phyloP scores from a whole-genome alignment of 2,888 invertebrate genomes.

The Spilosoma lubricipeda region DNA sequence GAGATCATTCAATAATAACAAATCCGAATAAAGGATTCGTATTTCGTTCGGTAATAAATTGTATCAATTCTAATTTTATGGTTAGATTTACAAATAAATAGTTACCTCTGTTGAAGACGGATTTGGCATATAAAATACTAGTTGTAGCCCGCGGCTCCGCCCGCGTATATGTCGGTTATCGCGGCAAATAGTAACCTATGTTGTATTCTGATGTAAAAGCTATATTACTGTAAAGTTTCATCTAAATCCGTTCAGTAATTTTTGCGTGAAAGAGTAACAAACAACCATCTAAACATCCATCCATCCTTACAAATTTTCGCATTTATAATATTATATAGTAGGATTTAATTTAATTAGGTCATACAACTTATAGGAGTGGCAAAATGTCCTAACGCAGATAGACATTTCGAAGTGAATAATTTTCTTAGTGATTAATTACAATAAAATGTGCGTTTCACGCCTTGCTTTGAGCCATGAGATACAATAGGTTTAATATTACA shows the following conservation, averaged over 20 bases:
- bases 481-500: slow-evolving; percentile 21
- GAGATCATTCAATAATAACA: slow-evolving; percentile 36
- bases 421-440: slow-evolving; percentile 35
- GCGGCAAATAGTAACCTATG: too few species aligned
- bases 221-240: too few species aligned
- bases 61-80: slow-evolving; percentile 39
- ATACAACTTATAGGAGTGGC: neutral
- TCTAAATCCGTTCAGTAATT: too few species aligned
- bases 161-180: too few species aligned
- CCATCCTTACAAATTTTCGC: too few species aligned
- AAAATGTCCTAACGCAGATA: slow-evolving; percentile 4
- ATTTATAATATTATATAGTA: too few species aligned
- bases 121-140: neutral
- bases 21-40: slow-evolving; percentile 37
- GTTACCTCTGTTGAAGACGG: slow-evolving; percentile 4
- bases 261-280: too few species aligned
- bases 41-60: slow-evolving; percentile 39
- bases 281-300: too few species aligned
- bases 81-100: slow-evolving; percentile 28
- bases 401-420: slow-evolving; percentile 24
- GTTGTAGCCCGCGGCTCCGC: too few species aligned
- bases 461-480: slow-evolving; percentile 28
- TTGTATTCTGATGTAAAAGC: too few species aligned
- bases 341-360: neutral
- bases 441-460: slow-evolving; percentile 31